Percentiles rank a stretch among this genome's conserved stretches.
Evolutionary conservation across 2,888 invertebrate genomes (phyloP).

Genomic region (Dolomedes plantarius): DNA sequence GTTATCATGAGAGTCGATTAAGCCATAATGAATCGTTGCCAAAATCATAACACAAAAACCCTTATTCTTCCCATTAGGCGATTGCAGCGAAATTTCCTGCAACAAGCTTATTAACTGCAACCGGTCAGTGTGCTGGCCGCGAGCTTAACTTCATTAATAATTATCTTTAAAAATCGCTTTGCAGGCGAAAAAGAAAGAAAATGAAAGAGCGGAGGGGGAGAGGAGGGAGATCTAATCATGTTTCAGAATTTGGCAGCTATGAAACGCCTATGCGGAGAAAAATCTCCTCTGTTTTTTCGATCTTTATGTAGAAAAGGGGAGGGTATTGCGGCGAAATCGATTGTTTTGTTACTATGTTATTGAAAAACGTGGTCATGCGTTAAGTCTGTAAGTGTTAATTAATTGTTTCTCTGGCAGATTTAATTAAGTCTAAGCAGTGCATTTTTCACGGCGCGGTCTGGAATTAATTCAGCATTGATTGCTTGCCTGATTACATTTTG

Average conservation of each 20-base stretch:
- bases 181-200: constrained; percentile 19
- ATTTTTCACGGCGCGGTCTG: constrained; percentile 38
- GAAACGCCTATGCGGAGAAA: constrained; percentile 45
- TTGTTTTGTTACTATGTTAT: constrained; percentile 36
- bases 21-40: not conserved
- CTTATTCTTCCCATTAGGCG: not conserved
- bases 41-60: constrained; percentile 5
- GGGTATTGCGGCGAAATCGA: constrained; percentile 14
- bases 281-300: constrained; percentile 40
- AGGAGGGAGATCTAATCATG: constrained; percentile 46
- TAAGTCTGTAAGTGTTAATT: constrained; percentile 48
- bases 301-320: constrained; percentile 19
- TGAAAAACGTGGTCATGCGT: constrained; percentile 48
- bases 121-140: constrained; percentile 6
- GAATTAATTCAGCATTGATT: constrained; percentile 49
- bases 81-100: not conserved
- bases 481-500: constrained; percentile 1
- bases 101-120: constrained; percentile 11
- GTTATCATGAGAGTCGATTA: constrained; percentile 8
- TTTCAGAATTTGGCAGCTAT: constrained; percentile 41
- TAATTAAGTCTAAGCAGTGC: constrained; percentile 43
- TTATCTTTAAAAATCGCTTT: constrained; percentile 59
- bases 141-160: constrained; percentile 54
- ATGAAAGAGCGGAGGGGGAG: not conserved
- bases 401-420: constrained; percentile 56